Percentiles rank a stretch among this genome's conserved stretches.
phyloP scores from a whole-genome alignment of 2,113 vertebrate species.

The Cavia aperea region DNA sequence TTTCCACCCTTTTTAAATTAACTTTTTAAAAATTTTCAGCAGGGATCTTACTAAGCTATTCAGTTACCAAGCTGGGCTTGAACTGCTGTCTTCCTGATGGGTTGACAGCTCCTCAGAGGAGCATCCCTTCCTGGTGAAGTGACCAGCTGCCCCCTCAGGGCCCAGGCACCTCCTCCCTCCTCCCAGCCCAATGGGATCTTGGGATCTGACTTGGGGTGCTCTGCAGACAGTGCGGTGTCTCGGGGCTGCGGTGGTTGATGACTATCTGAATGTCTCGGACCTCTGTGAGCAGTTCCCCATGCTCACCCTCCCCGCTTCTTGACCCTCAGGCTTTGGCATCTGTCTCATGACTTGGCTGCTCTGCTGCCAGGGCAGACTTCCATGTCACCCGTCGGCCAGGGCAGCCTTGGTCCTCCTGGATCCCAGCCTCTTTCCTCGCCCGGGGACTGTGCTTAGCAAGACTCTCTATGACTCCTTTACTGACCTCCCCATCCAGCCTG shows the following conservation, averaged over 20 bases:
- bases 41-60: background rate
- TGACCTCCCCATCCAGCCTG: background rate
- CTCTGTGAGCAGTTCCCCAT: background rate
- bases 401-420: background rate
- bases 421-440: background rate
- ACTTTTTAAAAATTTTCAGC: background rate
- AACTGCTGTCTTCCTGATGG: background rate
- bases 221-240: background rate
- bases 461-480: background rate
- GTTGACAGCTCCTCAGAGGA: too few relatives aligned
- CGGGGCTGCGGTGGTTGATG: background rate
- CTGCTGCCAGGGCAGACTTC: background rate
- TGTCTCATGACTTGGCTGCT: background rate
- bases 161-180: too few relatives aligned
- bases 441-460: background rate
- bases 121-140: too few relatives aligned
- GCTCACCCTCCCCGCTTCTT: background rate
- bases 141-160: too few relatives aligned
- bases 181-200: background rate
- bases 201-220: background rate
- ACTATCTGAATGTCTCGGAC: background rate
- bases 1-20: background rate
- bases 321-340: background rate
- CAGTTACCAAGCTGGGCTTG: background rate
- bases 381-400: fast-evolving